Evolutionary conservation across 2,113 vertebrate species (phyloP).

Genomic region (Tenebrosternarchus preto): DNA sequence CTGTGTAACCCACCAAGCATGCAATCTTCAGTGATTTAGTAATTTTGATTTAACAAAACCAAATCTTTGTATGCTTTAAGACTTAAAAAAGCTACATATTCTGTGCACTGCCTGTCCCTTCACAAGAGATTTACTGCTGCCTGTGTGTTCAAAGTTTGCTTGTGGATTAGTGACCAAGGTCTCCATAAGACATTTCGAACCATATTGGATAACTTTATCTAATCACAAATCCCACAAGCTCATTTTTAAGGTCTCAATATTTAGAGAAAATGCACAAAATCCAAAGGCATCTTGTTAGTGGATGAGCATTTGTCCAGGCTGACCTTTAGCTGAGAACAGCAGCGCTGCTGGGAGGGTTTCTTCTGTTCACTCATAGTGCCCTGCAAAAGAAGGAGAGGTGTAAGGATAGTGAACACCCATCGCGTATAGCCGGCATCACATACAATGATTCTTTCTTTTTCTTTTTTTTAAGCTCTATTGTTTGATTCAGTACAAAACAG

Average conservation of each 20-base stretch:
- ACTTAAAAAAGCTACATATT: too few relatives aligned
- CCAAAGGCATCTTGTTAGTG: neutral
- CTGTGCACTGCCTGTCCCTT: too few relatives aligned
- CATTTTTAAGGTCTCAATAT: neutral
- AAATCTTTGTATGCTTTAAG: too few relatives aligned
- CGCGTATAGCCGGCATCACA: neutral
- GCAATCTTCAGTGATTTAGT: too few relatives aligned
- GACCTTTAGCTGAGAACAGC: slow-evolving; percentile 77
- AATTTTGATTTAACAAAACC: too few relatives aligned
- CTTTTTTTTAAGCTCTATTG: slow-evolving; percentile 16
- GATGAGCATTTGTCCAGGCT: neutral
- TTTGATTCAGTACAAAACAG: slow-evolving; percentile 23
- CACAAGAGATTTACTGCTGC: too few relatives aligned
- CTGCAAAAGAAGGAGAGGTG: slow-evolving; percentile 16
- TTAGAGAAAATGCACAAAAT: neutral
- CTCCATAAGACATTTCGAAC: neutral
- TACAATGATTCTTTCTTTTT: slow-evolving; percentile 4
- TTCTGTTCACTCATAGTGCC: slow-evolving; percentile 72
- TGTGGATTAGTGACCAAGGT: too few relatives aligned
- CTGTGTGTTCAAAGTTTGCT: too few relatives aligned
- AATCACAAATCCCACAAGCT: neutral
- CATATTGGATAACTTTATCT: neutral
- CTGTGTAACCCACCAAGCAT: too few relatives aligned
- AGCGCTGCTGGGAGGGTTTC: slow-evolving; percentile 56
- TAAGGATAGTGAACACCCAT: neutral